Conservation (phyloP, 2,888 invertebrate genomes). For the Ctenicera cuprea region DNA sequence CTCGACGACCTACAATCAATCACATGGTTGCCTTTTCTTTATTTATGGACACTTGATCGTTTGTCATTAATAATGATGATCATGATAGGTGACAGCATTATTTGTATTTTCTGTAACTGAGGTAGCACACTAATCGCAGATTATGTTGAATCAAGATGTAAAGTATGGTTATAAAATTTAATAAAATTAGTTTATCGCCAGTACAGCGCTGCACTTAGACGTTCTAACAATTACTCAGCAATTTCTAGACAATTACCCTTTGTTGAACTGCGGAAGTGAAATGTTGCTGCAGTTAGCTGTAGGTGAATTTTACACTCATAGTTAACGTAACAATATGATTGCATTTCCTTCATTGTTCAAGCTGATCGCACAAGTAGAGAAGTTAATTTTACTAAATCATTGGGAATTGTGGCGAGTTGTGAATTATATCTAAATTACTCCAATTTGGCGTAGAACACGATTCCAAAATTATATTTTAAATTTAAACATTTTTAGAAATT, state of each 20-base stretch:
- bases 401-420: no score
- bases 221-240: background rate
- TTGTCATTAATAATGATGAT: background rate
- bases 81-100: background rate
- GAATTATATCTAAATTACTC: no score
- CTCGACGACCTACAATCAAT: background rate
- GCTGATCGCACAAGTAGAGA: background rate
- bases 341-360: background rate
- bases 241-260: constrained; percentile 8
- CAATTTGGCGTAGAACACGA: no score
- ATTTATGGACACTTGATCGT: background rate
- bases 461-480: no score
- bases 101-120: background rate
- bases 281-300: background rate
- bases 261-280: constrained; percentile 11
- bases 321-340: background rate
- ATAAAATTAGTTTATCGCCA: background rate
- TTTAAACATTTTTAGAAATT: no score
- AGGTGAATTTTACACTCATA: background rate
- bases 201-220: no score
- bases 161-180: background rate
- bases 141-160: no score
- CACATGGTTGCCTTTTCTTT: background rate
- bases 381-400: no score
- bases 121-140: no score